phyloP scores from a whole-genome alignment of 2,888 invertebrate species.

The Oligia strigilis region DNA sequence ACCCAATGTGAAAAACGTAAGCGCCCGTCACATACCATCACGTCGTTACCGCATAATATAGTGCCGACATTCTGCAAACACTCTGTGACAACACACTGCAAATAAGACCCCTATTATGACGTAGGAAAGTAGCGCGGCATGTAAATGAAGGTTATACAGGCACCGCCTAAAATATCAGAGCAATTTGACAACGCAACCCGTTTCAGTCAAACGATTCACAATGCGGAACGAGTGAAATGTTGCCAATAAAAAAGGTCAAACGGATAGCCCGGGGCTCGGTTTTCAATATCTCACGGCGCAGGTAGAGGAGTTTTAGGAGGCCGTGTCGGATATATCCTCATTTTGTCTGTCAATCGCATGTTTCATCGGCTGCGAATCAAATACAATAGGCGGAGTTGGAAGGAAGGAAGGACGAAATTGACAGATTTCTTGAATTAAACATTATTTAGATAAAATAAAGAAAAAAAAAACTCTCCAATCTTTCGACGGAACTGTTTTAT shows the following conservation, averaged over 20 bases:
- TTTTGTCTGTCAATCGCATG: constrained; percentile 82
- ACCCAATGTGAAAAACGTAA: constrained; percentile 38
- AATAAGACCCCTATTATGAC: constrained; percentile 76
- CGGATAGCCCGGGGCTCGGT: constrained; percentile 83
- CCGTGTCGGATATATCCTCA: constrained; percentile 82
- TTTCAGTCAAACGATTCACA: constrained; percentile 84
- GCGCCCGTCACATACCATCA: constrained; percentile 35
- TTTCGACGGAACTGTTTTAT: neutral
- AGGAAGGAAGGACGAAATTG: constrained; percentile 17
- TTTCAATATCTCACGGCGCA: constrained; percentile 87
- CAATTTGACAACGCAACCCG: constrained; percentile 86
- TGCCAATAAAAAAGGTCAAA: constrained; percentile 88
- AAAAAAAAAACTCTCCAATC: neutral
- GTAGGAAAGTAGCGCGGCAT: constrained; percentile 74
- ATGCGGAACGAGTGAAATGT: constrained; percentile 88
- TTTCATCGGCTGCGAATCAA: constrained; percentile 71
- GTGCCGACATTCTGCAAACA: constrained; percentile 62
- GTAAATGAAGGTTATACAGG: constrained; percentile 81
- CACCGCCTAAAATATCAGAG: constrained; percentile 81
- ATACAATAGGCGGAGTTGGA: constrained; percentile 42
- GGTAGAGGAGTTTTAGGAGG: constrained; percentile 75
- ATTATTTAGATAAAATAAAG: constrained; percentile 1
- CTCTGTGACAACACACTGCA: constrained; percentile 66
- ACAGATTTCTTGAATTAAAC: constrained; percentile 14
- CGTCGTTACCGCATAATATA: constrained; percentile 61